A percentile compares a stretch with the other conserved stretches of the same genome.
Evolutionary conservation across 1,140 invertebrate genomes (phyloP).

Genomic region (Asobara japonica): DNA sequence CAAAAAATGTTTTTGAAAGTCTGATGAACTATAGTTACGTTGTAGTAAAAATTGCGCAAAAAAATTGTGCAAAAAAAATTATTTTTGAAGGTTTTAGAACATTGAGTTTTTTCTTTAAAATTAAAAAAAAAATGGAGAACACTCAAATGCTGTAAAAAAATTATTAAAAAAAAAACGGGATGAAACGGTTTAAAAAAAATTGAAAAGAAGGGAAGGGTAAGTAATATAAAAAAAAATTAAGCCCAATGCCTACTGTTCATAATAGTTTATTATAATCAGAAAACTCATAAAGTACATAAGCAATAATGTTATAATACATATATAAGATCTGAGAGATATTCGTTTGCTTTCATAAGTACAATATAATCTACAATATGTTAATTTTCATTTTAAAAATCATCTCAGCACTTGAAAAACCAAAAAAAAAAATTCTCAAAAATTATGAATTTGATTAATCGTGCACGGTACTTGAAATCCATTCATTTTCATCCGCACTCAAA

Average conservation of each 20-base stretch:
- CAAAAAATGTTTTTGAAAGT: no score
- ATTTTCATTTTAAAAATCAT: not conserved
- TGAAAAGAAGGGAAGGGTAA: no score
- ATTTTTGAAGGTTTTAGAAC: no score
- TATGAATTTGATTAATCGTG: constrained; percentile 25
- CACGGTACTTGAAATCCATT: constrained; percentile 23
- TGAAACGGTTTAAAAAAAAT: no score
- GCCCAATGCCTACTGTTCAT: not conserved
- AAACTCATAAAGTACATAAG: constrained; percentile 4
- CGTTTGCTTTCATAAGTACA: not conserved
- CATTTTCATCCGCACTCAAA: constrained; percentile 22
- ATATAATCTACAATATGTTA: not conserved
- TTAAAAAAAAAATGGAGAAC: no score
- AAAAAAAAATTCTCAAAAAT: constrained; percentile 11
- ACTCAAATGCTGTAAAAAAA: not conserved
- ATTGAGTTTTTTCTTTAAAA: no score
- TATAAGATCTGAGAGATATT: not conserved
- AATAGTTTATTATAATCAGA: not conserved
- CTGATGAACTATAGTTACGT: no score
- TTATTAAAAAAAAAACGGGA: no score
- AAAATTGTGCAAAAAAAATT: no score
- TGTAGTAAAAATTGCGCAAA: no score
- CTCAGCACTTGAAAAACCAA: not conserved
- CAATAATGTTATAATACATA: not conserved
- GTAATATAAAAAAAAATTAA: no score